Evolutionary conservation across 2,888 invertebrate genomes (phyloP).

Genomic region (Athalia circularis): DNA sequence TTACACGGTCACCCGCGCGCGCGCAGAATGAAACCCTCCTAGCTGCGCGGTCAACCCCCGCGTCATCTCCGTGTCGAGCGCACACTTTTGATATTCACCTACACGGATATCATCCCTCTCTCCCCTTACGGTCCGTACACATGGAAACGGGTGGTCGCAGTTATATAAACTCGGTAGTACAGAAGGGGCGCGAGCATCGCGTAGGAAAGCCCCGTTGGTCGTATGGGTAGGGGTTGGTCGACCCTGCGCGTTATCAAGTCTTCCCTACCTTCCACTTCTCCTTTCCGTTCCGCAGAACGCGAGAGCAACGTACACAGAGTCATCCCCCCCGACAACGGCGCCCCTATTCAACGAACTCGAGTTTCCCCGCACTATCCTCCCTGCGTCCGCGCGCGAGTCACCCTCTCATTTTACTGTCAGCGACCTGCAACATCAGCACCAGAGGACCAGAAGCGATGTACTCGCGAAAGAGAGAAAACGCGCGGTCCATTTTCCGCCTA

Average conservation of each 20-base stretch:
- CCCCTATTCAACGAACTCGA: not conserved
- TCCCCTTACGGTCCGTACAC: not conserved
- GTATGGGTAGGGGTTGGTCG: slow-evolving; percentile 64
- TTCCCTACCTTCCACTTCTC: slow-evolving; percentile 56
- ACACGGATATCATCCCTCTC: too few species aligned
- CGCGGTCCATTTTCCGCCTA: slow-evolving; percentile 79
- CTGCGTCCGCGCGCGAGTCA: slow-evolving; percentile 55
- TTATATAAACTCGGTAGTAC: too few species aligned
- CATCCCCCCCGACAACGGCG: slow-evolving; percentile 19
- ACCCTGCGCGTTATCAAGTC: slow-evolving; percentile 69
- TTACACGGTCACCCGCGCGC: too few species aligned
- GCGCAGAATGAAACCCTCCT: slow-evolving; percentile 15
- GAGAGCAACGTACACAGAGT: not conserved
- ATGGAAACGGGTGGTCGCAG: slow-evolving; percentile 38
- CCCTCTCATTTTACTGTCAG: slow-evolving; percentile 70
- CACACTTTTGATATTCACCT: too few species aligned
- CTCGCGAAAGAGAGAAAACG: slow-evolving; percentile 61
- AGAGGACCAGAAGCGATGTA: slow-evolving; percentile 25
- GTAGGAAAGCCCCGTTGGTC: slow-evolving; percentile 12
- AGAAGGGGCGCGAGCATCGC: not conserved
- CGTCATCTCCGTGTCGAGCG: too few species aligned
- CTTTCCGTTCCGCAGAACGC: too few species aligned
- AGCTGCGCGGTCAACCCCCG: slow-evolving; percentile 10
- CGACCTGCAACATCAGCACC: slow-evolving; percentile 75
- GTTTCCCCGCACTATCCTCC: slow-evolving; percentile 27